phyloP scores from a whole-genome alignment of 2,113 vertebrate genomes.

The Oophaga pumilio region DNA sequence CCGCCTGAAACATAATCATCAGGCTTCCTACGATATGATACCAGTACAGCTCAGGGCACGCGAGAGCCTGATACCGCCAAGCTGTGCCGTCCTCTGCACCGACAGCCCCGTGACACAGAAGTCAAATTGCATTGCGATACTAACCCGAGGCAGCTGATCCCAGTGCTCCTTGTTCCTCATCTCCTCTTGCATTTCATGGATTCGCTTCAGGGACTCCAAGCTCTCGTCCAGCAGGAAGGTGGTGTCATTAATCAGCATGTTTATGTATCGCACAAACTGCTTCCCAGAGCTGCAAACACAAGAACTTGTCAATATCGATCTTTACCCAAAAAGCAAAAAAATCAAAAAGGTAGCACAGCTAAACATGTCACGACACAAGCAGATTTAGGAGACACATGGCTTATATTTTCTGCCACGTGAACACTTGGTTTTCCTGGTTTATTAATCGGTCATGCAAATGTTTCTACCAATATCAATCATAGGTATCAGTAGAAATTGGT shows the following conservation, averaged over 20 bases:
- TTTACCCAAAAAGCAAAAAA: background rate
- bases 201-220: constrained; percentile 96
- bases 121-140: constrained; percentile 41
- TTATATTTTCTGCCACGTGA: too few relatives aligned
- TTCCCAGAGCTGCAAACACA: constrained; percentile 85
- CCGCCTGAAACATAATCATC: background rate
- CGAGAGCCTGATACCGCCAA: background rate
- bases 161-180: constrained; percentile 99
- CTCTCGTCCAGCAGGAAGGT: constrained; percentile 97
- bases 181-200: constrained; percentile 97
- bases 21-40: background rate
- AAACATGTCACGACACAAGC: background rate
- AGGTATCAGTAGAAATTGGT: too few relatives aligned
- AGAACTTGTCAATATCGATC: background rate
- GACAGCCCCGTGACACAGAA: background rate
- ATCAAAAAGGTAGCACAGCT: background rate
- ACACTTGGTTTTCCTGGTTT: too few relatives aligned
- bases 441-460: too few relatives aligned
- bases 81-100: background rate
- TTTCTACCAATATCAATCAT: too few relatives aligned
- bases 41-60: background rate
- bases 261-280: constrained; percentile 99
- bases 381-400: background rate
- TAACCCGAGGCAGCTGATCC: constrained; percentile 93
- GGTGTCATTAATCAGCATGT: constrained; percentile 99